A percentile compares a stretch with the other conserved stretches of the same genome.
These are phyloP conservation scores for Palythoa grandiflora DNA, from an alignment of 92 coral and sea anemone species.

Conservation along the genomic window DNA sequence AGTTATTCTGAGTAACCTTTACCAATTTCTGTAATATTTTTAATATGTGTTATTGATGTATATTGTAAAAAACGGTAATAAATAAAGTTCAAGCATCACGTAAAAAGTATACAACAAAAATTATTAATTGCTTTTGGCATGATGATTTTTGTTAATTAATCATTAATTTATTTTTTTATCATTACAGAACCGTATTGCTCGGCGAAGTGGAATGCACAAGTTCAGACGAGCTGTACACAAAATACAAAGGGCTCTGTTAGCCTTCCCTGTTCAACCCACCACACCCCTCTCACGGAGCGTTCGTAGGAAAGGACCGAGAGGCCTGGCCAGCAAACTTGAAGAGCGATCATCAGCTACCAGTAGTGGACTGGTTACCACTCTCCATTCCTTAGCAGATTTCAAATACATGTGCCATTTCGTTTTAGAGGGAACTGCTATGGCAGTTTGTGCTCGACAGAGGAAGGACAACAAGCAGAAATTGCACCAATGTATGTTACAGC, in stretches of 20 bases:
- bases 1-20: too few species aligned
- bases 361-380: constrained; percentile 4
- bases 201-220: constrained; percentile 17
- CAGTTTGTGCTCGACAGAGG: background rate
- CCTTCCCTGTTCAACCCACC: background rate
- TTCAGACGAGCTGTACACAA: constrained; percentile 22
- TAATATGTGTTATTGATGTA: too few species aligned
- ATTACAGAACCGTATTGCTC: constrained; percentile 33
- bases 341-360: background rate
- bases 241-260: background rate
- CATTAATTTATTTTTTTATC: background rate
- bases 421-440: constrained; percentile 34
- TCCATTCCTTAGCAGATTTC: constrained; percentile 41
- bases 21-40: too few species aligned
- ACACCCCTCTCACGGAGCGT: background rate
- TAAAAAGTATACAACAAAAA: too few species aligned
- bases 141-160: too few species aligned
- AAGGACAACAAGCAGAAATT: background rate
- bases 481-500: constrained; percentile 18
- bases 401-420: constrained; percentile 39
- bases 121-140: too few species aligned
- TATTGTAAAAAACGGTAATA: too few species aligned
- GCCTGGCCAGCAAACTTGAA: constrained; percentile 1
- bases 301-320: background rate
- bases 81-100: too few species aligned